Percentiles rank a stretch among this genome's conserved stretches.
Evolutionary conservation across 2,888 invertebrate species (phyloP).

Genomic region (Campoplex nolae): DNA sequence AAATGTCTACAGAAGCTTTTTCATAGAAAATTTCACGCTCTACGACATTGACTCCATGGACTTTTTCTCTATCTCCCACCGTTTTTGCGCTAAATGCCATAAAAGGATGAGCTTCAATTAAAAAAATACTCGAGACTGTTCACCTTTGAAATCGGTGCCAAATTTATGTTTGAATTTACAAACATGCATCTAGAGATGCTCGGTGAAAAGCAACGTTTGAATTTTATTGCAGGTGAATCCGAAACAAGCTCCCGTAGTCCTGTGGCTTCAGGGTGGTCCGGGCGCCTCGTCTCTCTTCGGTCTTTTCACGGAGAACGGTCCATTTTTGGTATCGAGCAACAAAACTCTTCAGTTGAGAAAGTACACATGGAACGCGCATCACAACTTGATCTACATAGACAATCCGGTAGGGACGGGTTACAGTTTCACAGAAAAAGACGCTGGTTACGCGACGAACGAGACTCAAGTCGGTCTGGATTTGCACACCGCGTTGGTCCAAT

Average conservation of each 20-base stretch:
- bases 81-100: not conserved
- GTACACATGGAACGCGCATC: conserved; percentile 92
- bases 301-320: conserved; percentile 94
- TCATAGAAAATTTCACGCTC: not conserved
- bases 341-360: conserved; percentile 87
- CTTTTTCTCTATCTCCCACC: not conserved
- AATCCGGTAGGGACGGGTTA: conserved; percentile 97
- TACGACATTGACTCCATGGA: not conserved
- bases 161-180: too few species aligned
- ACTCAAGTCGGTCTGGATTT: conserved; percentile 92
- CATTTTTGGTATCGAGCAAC: conserved; percentile 86
- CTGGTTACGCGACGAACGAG: conserved; percentile 92
- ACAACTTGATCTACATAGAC: conserved; percentile 95
- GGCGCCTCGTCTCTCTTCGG: conserved; percentile 93
- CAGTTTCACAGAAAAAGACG: conserved; percentile 92
- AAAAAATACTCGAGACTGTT: too few species aligned
- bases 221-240: conserved; percentile 82
- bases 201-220: not conserved
- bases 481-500: conserved; percentile 91
- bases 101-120: not conserved
- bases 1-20: not conserved
- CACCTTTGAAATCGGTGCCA: too few species aligned
- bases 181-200: too few species aligned
- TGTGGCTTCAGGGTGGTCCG: conserved; percentile 96
- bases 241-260: conserved; percentile 89